Evolutionary conservation across 2,113 vertebrate species (phyloP).

Genomic region (Galbula dea): DNA sequence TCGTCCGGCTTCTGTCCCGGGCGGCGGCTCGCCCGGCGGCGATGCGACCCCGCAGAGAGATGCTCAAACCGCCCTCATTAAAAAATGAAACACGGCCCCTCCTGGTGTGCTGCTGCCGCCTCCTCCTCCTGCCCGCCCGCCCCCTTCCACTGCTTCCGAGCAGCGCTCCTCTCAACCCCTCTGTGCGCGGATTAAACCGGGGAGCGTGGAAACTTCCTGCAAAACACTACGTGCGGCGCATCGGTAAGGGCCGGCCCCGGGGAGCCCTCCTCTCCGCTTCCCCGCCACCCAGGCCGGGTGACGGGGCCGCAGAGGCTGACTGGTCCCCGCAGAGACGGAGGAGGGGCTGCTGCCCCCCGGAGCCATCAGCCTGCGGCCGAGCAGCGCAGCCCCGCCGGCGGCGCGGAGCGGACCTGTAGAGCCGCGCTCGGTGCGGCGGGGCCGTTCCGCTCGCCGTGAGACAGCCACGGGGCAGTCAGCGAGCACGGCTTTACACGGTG

Average conservation of each 20-base stretch:
- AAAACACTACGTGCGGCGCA: slow-evolving; percentile 56
- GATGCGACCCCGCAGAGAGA: slow-evolving; percentile 21
- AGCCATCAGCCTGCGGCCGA: not conserved
- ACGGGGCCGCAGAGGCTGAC: not conserved
- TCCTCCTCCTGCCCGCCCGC: slow-evolving; percentile 17
- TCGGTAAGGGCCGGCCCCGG: slow-evolving; percentile 23
- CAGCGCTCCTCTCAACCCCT: not conserved
- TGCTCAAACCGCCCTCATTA: slow-evolving; percentile 29
- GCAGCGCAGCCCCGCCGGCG: not conserved
- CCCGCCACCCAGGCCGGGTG: not conserved
- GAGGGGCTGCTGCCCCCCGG: not conserved
- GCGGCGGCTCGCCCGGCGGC: not conserved
- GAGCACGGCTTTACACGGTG: not conserved
- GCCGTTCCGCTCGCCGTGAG: not conserved
- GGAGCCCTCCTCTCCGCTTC: not conserved
- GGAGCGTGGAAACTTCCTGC: slow-evolving; percentile 65
- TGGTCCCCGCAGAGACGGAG: not conserved
- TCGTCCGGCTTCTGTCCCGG: not conserved
- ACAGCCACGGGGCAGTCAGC: rapidly evolving
- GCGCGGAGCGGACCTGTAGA: slow-evolving; percentile 22
- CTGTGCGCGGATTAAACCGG: not conserved
- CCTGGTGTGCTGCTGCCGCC: not conserved
- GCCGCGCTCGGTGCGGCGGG: not conserved
- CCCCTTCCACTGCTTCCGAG: not conserved
- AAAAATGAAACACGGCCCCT: slow-evolving; percentile 30